These are phyloP conservation scores for Anas bernieri DNA, from an alignment of 2,797 vertebrate species.

Conservation along the genomic window DNA sequence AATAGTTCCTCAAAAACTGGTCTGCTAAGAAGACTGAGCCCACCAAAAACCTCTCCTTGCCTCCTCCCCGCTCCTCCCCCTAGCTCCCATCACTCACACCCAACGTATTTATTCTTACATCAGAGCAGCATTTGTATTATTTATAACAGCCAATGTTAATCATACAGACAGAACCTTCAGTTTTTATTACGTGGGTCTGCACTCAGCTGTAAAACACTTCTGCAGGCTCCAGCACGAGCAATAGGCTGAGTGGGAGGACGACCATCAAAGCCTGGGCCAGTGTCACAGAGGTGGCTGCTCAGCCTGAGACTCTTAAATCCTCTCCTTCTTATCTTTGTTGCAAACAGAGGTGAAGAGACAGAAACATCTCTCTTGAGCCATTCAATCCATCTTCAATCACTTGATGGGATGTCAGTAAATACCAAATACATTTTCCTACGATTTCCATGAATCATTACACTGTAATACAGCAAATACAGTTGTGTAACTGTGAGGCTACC, in stretches of 20 bases:
- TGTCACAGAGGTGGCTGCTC: slow-evolving; percentile 10
- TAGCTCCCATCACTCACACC: slow-evolving; percentile 73
- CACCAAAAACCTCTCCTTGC: slow-evolving; percentile 16
- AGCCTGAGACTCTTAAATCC: background rate
- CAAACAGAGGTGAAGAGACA: slow-evolving; percentile 44
- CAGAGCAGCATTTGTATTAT: slow-evolving; percentile 72
- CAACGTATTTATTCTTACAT: slow-evolving; percentile 75
- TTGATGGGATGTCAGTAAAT: background rate
- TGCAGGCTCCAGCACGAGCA: background rate
- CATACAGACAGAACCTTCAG: slow-evolving; percentile 41
- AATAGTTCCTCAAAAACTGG: background rate
- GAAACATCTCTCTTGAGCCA: slow-evolving; percentile 34
- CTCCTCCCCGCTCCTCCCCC: background rate
- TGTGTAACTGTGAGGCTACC: background rate
- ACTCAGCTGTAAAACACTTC: background rate
- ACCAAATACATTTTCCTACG: background rate
- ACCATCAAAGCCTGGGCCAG: slow-evolving; percentile 19
- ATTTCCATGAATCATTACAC: background rate
- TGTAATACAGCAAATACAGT: background rate
- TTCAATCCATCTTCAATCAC: slow-evolving; percentile 56
- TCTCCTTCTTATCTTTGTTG: slow-evolving; percentile 68
- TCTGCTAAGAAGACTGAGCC: slow-evolving; percentile 53
- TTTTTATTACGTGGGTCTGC: slow-evolving; percentile 49
- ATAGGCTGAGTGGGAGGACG: background rate
- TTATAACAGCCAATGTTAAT: slow-evolving; percentile 73